Conservation (phyloP, 2,113 vertebrate species). For the Tetraodon nigroviridis region DNA sequence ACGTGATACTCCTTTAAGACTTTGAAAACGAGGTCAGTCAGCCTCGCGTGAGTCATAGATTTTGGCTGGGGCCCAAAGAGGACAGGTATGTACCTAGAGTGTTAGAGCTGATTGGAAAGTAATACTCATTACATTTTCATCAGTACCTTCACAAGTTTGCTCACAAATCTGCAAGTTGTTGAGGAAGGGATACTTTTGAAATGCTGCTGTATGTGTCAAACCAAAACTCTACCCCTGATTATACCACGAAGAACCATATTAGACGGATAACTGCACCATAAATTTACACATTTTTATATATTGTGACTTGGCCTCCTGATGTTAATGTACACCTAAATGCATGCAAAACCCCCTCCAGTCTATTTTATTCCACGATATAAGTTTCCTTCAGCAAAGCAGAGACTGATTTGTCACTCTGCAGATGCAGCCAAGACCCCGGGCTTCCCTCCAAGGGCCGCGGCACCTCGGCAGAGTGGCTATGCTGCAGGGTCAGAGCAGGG, state of each 20-base stretch:
- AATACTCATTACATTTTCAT: slow-evolving; percentile 47
- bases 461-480: slow-evolving; percentile 33
- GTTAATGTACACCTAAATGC: slow-evolving; percentile 18
- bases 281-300: slow-evolving; percentile 15
- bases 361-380: slow-evolving; percentile 29
- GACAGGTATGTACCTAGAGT: slow-evolving; percentile 63
- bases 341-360: slow-evolving; percentile 21
- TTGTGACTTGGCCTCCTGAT: slow-evolving; percentile 17
- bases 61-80: slow-evolving; percentile 70
- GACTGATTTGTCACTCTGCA: slow-evolving; percentile 45
- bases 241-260: slow-evolving; percentile 25
- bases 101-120: slow-evolving; percentile 33
- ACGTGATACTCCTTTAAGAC: slow-evolving; percentile 71
- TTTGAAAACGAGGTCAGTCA: slow-evolving; percentile 75
- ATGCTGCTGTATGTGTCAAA: no score
- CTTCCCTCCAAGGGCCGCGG: slow-evolving; percentile 31
- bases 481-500: slow-evolving; percentile 37
- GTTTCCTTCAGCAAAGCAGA: slow-evolving; percentile 22
- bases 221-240: no score
- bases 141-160: slow-evolving; percentile 32
- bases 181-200: no score
- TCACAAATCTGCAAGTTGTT: slow-evolving; percentile 25
- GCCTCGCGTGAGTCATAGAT: slow-evolving; percentile 76
- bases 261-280: slow-evolving; percentile 25
- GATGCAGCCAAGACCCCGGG: slow-evolving; percentile 36